Evolutionary conservation across 1,140 invertebrate genomes (phyloP).

Genomic region (Hycleus phaleratus): DNA sequence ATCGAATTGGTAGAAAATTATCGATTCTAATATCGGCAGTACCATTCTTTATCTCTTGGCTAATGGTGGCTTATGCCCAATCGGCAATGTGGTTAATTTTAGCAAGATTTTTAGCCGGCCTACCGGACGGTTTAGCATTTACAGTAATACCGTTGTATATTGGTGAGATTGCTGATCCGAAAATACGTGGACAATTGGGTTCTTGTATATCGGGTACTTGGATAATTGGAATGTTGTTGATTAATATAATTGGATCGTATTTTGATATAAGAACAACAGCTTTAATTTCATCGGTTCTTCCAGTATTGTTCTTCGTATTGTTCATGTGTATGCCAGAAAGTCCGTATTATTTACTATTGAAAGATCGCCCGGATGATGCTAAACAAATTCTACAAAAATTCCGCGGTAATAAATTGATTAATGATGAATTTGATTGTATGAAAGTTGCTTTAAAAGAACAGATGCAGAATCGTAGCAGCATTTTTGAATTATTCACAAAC

Average conservation of each 20-base stretch:
- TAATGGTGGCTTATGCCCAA: conserved; percentile 43
- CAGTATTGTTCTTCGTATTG: conserved; percentile 47
- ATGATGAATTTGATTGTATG: conserved; percentile 49
- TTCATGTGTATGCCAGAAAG: conserved; percentile 67
- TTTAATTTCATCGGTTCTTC: conserved; percentile 47
- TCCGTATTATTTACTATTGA: conserved; percentile 56
- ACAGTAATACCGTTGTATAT: conserved; percentile 47
- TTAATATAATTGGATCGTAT: conserved; percentile 55
- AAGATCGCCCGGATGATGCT: conserved; percentile 50
- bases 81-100: conserved; percentile 40
- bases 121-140: conserved; percentile 16
- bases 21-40: conserved; percentile 47
- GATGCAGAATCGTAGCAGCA: conserved; percentile 34
- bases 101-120: conserved; percentile 34
- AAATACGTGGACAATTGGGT: conserved; percentile 49
- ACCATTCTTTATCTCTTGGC: conserved; percentile 54
- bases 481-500: conserved; percentile 47
- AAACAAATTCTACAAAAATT: conserved; percentile 49
- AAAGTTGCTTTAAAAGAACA: conserved; percentile 11
- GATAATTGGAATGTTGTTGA: conserved; percentile 54
- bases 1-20: conserved; percentile 52
- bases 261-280: conserved; percentile 49
- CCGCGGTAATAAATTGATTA: conserved; percentile 47
- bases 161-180: conserved; percentile 54
- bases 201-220: conserved; percentile 11